Base-by-base conservation (phyloP, 2,888 invertebrate species). In the Iselma pallidipennis region DNA sequence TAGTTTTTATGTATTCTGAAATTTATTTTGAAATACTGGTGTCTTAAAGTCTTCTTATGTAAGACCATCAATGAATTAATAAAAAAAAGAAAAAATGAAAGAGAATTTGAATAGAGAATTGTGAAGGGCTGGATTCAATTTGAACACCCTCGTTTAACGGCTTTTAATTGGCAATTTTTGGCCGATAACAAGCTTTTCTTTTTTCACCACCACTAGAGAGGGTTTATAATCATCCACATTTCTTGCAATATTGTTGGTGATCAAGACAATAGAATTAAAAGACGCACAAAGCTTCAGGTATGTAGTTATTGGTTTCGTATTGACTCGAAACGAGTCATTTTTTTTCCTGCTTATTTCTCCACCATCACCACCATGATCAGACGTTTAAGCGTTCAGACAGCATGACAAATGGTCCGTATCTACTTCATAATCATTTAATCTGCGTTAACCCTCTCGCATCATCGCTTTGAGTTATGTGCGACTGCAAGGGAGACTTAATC, bases 371-470 rank as follows among this genome's bases (percentile, higher is more conserved):
- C 37, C 16, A 37, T 37, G 7, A 16, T 19, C 37, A 37, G 37
- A 37, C 51, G 49, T 65, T 65, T 53, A 63, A 59, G 59, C 26
- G 61, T 57, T 75, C 73, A 78, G 79, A 78, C 79, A 79, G 78
- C 71, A 80, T 81, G 80, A 81, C 80, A 80, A 81, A 81, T 81
- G 80, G 79, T 78, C 75, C 79, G 77, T 79, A 80, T 81, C 80
- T 76, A 76, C 75, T 79, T 80, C 80, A 81, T 81, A 81, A 81
- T 81, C 81, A 79, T 80, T 81, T 81, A 81, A 81, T 81, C 80
- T 78, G 74, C 77, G 78, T 80, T 81, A 81, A 81, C 80, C 81
- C 80, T 80, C 79, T 79, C 80, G 78, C 80, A 78, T 80, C 81
- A 78, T 79, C 80, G 73, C 76, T 67, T 73, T 67, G 69, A 70